phyloP scores from a whole-genome alignment of 2,113 vertebrate species.

The Leptodactylus fuscus region DNA sequence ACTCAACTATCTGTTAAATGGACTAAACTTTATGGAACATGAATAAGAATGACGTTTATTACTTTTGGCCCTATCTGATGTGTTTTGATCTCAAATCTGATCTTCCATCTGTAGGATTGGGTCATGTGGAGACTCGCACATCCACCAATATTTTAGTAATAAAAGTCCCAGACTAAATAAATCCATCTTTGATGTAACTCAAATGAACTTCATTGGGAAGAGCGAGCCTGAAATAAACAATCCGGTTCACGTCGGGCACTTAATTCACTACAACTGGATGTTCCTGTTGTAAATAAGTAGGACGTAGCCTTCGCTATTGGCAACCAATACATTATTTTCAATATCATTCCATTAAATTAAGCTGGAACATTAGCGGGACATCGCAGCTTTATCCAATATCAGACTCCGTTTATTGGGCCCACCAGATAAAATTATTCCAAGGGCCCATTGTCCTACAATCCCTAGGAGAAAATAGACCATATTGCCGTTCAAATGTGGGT shows the following conservation, averaged over 20 bases:
- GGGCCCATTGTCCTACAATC: too few species aligned
- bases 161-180: slow-evolving; percentile 53
- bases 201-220: slow-evolving; percentile 25
- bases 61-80: slow-evolving; percentile 6
- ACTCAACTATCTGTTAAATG: background rate
- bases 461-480: too few species aligned
- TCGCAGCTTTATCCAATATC: too few species aligned
- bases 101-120: slow-evolving; percentile 46
- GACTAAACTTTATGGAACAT: background rate
- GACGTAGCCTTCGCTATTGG: background rate
- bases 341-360: background rate
- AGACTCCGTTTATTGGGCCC: too few species aligned
- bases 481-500: too few species aligned
- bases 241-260: slow-evolving; percentile 6
- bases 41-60: too few species aligned
- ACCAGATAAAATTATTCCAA: too few species aligned
- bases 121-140: slow-evolving; percentile 1
- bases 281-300: background rate
- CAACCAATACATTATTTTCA: background rate
- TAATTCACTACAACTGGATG: slow-evolving; percentile 15
- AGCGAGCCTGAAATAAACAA: slow-evolving; percentile 28
- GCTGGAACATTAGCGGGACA: background rate
- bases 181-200: slow-evolving; percentile 44
- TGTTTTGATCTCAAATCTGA: slow-evolving; percentile 39
- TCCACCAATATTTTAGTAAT: slow-evolving; percentile 52